Evolutionary conservation across 1,140 invertebrate species (phyloP), one percentile per base, ranked within the genome.

Genomic region (Cydia fagiglandana): DNA sequence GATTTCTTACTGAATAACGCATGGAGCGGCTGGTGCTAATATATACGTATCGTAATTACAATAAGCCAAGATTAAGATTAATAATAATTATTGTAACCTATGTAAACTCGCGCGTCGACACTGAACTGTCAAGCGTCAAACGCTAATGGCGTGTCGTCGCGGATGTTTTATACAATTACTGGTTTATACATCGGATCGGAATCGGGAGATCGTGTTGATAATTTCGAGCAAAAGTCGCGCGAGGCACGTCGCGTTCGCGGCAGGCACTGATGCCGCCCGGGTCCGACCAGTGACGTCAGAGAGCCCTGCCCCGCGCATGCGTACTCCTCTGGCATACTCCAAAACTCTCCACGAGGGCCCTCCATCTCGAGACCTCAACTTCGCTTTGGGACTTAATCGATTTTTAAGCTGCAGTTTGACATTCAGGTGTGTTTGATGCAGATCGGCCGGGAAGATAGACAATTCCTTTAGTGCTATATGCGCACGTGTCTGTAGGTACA

Each of bases 321-420:
- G 90, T 85, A 75, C 64, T 76, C 80, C 77, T 80, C 77, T 79
- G 77, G 73, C 80, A 81, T 84, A 86, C 87, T 90, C 86, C 84
- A 88, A 89, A 88, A 85, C 80, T 81, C 85, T 86, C 84, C 80
- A 85, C 83, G 86, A 91, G 89, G 77, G 84, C 86, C 82, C 89
- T 91, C 87, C 86, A 90, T 84, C 88, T 89, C 83, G 84, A 92
- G 90, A 92, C 90, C 89, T 90, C 88, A 91, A 89, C 87, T 85
- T 79, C 84, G 85, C 89, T 92, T 89, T 88, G 87, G 88, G 81
- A 88, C 83, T 86, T 87, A 90, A 92, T 92, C 89, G 90, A 92
- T 92, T 90, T 89, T 91, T 87, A 84, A 90, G 88, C 84, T 89
- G 85, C 86, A 90, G 84, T 80, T 83, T 80, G 79, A 77, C 75